Evolutionary conservation across 2,888 invertebrate genomes (phyloP), one percentile per base, ranked within the genome.

Genomic region (Branchellion lobata): DNA sequence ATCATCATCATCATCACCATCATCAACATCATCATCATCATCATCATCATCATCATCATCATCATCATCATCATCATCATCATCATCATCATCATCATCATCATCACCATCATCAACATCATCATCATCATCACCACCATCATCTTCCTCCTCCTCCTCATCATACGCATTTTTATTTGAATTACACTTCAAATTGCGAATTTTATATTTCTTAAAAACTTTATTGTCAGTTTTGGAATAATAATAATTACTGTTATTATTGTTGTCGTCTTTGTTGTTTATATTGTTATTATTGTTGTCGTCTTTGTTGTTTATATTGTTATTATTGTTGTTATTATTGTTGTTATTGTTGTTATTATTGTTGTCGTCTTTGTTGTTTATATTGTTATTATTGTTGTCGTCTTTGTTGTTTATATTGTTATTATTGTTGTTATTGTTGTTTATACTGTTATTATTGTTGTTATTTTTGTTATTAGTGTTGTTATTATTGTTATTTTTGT

Each of bases 61-160:
- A 68, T 68, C 68, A 68, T 68, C 68, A 68, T 68, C 68, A 68
- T 24, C 68, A 68, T 68, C 68, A 68, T 68, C 68, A 68, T 68
- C 68, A 68, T 68, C 68, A 68, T 68, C 68, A 68, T 68, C 68
- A 68, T 68, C 68, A 68, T 68, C 68, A 68, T 68, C 68, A 68
- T 68, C 68, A 68, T 24, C 68, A 68, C 27, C 68, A 68, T 68
- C 68, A 68, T 68, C 68, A 68, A 21, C 68, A 68, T 24, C 68
- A 68, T 68, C 68, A 68, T 68, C n/a, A n/a, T n/a, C n/a, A n/a
- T n/a, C n/a, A n/a, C n/a, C n/a, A n/a, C n/a, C n/a, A n/a, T n/a
- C n/a, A n/a, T n/a, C n/a, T n/a, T n/a, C n/a, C n/a, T n/a, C n/a
- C n/a, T n/a, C n/a, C n/a, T n/a, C n/a, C n/a, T n/a, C n/a, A n/a